Conservation (phyloP, 2,888 invertebrate genomes). For the Habroteleia sp. region DNA sequence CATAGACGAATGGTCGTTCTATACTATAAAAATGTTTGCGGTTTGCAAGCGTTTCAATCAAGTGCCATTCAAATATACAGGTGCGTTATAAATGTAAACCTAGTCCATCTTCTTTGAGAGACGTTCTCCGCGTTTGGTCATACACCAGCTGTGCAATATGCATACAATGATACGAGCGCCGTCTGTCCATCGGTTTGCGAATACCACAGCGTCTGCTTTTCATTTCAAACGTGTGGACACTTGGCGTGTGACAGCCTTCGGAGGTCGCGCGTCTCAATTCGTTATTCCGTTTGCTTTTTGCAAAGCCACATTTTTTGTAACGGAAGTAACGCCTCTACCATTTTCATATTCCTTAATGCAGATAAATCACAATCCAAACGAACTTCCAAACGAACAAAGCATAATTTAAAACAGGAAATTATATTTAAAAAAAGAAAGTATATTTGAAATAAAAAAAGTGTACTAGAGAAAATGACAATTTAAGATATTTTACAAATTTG, state of each 20-base stretch:
- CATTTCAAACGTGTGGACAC: slow-evolving; percentile 28
- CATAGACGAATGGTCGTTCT: slow-evolving; percentile 22
- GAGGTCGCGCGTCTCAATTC: slow-evolving; percentile 15
- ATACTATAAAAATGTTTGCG: slow-evolving; percentile 6
- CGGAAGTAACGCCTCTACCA: slow-evolving; percentile 1
- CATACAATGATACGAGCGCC: slow-evolving; percentile 76
- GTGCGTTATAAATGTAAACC: slow-evolving; percentile 60
- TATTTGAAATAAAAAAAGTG: no score
- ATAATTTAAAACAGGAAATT: no score
- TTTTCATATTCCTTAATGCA: no score
- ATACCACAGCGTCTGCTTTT: slow-evolving; percentile 9
- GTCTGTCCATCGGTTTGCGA: slow-evolving; percentile 67
- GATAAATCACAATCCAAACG: no score
- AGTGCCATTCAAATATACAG: slow-evolving; percentile 50
- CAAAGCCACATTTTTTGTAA: neutral
- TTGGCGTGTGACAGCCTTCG: slow-evolving; percentile 41
- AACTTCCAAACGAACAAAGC: neutral
- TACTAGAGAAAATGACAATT: no score
- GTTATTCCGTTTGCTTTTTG: slow-evolving; percentile 13
- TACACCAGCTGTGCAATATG: slow-evolving; percentile 77
- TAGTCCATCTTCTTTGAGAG: slow-evolving; percentile 60
- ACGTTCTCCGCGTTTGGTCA: slow-evolving; percentile 68
- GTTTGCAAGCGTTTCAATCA: slow-evolving; percentile 31
- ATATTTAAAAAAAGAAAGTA: no score
- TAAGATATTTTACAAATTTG: no score